Percentiles rank a stretch among this genome's conserved stretches.
Conservation (phyloP, 2,888 invertebrate species). For the Pyrrhia umbra region DNA sequence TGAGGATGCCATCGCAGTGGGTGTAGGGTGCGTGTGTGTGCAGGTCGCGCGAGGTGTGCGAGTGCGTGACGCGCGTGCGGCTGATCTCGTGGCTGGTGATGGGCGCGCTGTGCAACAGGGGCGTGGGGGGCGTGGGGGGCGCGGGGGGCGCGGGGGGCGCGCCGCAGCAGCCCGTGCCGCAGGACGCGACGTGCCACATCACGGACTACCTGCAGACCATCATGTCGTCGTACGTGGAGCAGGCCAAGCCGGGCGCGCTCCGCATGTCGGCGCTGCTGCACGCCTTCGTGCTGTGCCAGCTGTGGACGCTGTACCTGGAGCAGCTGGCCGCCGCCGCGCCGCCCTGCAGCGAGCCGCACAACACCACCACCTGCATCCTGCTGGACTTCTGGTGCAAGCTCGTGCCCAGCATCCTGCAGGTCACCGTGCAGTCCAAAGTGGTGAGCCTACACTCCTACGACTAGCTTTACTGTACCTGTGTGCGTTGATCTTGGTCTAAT, state of each 20-base stretch:
- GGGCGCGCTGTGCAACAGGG: slow-evolving; percentile 97
- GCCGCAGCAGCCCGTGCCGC: slow-evolving; percentile 97
- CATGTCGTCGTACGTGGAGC: slow-evolving; percentile 98
- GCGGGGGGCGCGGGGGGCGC: slow-evolving; percentile 87
- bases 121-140: slow-evolving; percentile 82
- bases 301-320: slow-evolving; percentile 99
- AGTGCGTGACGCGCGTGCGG: slow-evolving; percentile 98
- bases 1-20: too few relatives aligned
- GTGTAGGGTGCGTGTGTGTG: too few relatives aligned
- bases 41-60: slow-evolving; percentile 97
- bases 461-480: too few relatives aligned
- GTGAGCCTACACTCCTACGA: slow-evolving; percentile 86
- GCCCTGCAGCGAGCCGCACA: slow-evolving; percentile 93
- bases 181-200: slow-evolving; percentile 96
- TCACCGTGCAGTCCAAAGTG: slow-evolving; percentile 94
- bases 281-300: slow-evolving; percentile 99
- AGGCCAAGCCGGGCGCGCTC: slow-evolving; percentile 93
- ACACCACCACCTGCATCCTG: slow-evolving; percentile 94
- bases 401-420: slow-evolving; percentile 97
- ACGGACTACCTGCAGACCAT: slow-evolving; percentile 90
- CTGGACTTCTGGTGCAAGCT: slow-evolving; percentile 99
- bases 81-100: slow-evolving; percentile 98
- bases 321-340: slow-evolving; percentile 93
- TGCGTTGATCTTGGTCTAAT: too few relatives aligned
- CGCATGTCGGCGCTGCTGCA: slow-evolving; percentile 99